phyloP scores from a whole-genome alignment of 2,888 invertebrate genomes.

The Brachyopa scutellaris region DNA sequence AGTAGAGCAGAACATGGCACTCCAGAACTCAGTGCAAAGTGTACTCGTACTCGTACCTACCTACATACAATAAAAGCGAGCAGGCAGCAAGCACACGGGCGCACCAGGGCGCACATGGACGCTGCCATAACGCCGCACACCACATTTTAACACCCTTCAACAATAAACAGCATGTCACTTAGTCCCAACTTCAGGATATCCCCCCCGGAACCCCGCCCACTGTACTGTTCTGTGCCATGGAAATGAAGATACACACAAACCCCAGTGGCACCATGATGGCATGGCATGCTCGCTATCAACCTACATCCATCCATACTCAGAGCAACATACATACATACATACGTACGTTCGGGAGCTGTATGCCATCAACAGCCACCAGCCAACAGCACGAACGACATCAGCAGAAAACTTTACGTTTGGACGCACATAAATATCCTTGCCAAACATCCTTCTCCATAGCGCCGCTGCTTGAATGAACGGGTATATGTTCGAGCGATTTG shows the following conservation, averaged over 20 bases:
- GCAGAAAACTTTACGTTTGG: conserved; percentile 72
- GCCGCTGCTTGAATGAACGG: conserved; percentile 29
- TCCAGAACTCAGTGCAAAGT: conserved; percentile 58
- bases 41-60: conserved; percentile 19
- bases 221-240: conserved; percentile 75
- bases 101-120: conserved; percentile 65
- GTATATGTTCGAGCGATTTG: conserved; percentile 63
- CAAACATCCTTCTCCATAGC: conserved; percentile 69
- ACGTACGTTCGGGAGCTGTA: conserved; percentile 66
- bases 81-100: conserved; percentile 68
- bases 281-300: conserved; percentile 62
- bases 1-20: conserved; percentile 52
- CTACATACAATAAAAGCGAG: conserved; percentile 35
- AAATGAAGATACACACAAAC: conserved; percentile 80
- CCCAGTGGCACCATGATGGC: conserved; percentile 75
- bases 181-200: conserved; percentile 81
- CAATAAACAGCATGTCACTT: conserved; percentile 82
- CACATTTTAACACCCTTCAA: conserved; percentile 82
- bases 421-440: conserved; percentile 72
- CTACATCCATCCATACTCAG: conserved; percentile 35
- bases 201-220: conserved; percentile 63
- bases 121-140: conserved; percentile 76
- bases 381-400: conserved; percentile 65
- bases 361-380: conserved; percentile 72
- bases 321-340: conserved; percentile 22